Evolutionary conservation across 1,140 invertebrate genomes (phyloP).

Genomic region (Philotrypesis tridentata): DNA sequence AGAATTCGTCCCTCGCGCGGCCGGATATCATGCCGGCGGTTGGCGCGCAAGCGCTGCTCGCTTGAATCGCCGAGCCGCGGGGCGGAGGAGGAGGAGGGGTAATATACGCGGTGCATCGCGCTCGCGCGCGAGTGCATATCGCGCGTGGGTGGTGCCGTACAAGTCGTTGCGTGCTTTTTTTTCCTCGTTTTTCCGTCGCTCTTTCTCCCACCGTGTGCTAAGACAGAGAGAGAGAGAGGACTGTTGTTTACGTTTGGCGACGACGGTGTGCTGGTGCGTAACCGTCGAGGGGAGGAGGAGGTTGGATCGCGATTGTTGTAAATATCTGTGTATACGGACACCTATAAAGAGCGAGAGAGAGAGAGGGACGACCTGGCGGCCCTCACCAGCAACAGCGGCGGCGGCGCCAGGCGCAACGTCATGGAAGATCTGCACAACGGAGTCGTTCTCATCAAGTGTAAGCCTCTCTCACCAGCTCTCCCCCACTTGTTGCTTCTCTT

Average conservation of each 20-base stretch:
- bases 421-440: constrained; percentile 73
- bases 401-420: constrained; percentile 37
- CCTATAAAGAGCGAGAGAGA: not conserved
- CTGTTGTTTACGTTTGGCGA: not conserved
- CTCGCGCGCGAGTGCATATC: no score
- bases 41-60: not conserved
- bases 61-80: not conserved
- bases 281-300: no score
- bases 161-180: not conserved
- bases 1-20: not conserved
- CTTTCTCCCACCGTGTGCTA: no score
- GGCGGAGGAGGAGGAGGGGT: not conserved
- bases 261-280: not conserved
- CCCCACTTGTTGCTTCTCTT: not conserved
- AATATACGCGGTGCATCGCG: not conserved
- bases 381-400: not conserved
- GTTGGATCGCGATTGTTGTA: no score
- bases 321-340: no score
- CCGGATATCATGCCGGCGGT: not conserved
- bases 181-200: not conserved
- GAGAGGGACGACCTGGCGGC: constrained; percentile 21
- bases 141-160: not conserved
- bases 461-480: constrained; percentile 55
- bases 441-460: constrained; percentile 73
- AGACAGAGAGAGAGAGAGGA: no score